phyloP scores from a whole-genome alignment of 2,888 invertebrate species.

The Hirtodrosophila trivittata region DNA sequence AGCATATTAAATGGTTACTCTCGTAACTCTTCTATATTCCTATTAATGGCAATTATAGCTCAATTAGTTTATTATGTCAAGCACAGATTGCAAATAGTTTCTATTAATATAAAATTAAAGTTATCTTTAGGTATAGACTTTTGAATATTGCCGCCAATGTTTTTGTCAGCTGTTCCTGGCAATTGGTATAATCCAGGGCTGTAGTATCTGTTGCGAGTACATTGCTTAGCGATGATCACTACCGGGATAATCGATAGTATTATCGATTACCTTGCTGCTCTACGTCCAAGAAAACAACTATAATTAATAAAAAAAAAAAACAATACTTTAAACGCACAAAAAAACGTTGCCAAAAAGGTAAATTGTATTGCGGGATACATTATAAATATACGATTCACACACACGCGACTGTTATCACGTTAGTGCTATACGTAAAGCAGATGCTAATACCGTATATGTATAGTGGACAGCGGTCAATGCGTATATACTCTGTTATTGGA shows the following conservation, averaged over 20 bases:
- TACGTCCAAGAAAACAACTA: conserved; percentile 42
- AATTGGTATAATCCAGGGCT: conserved; percentile 32
- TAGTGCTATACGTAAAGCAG: background rate
- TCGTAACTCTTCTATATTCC: no score
- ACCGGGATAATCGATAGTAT: background rate
- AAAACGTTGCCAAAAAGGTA: conserved; percentile 69
- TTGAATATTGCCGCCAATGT: background rate
- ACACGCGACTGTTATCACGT: background rate
- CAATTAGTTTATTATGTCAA: no score
- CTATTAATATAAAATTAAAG: background rate
- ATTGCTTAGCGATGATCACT: conserved; percentile 11
- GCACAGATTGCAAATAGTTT: no score
- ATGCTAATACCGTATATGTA: no score
- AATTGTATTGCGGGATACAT: conserved; percentile 17
- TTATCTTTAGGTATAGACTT: background rate
- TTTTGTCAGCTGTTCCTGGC: conserved; percentile 20
- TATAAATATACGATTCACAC: background rate
- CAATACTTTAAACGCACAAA: conserved; percentile 35
- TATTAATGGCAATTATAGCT: background rate
- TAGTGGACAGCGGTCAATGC: conserved; percentile 1
- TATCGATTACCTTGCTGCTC: conserved; percentile 21
- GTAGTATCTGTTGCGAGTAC: background rate
- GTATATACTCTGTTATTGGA: conserved; percentile 1
- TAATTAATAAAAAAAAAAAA: conserved; percentile 34
- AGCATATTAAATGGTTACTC: no score